Percentiles rank a stretch among this genome's conserved stretches.
These are phyloP conservation scores for Plebejus argus DNA, from an alignment of 2,888 invertebrate species.

Conservation along the genomic window DNA sequence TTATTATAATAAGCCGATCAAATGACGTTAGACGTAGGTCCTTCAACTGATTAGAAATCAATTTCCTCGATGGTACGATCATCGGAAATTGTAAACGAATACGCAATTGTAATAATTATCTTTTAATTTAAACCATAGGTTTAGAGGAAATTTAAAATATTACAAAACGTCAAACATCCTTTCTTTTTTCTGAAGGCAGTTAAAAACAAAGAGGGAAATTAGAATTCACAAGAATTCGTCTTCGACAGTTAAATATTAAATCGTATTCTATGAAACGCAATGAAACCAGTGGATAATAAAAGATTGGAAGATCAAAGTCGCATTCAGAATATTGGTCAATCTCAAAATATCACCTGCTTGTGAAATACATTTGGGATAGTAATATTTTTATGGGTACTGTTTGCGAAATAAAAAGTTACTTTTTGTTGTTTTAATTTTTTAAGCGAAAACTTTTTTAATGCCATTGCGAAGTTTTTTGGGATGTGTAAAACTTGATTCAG, in stretches of 20 bases:
- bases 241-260: conserved; percentile 3
- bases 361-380: conserved; percentile 20
- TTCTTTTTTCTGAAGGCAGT: too few relatives aligned
- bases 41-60: too few relatives aligned
- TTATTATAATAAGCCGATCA: too few relatives aligned
- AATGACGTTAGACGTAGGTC: too few relatives aligned
- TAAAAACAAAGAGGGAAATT: background rate
- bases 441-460: background rate
- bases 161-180: too few relatives aligned
- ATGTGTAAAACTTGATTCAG: too few relatives aligned
- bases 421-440: background rate
- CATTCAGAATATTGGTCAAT: conserved; percentile 42
- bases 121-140: too few relatives aligned
- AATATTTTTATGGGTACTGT: conserved; percentile 27
- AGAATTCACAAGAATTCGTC: background rate
- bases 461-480: too few relatives aligned
- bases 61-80: too few relatives aligned
- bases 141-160: too few relatives aligned
- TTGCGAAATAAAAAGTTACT: background rate
- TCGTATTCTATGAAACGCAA: conserved; percentile 10
- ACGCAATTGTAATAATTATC: too few relatives aligned
- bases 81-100: too few relatives aligned
- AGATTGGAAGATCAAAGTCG: conserved; percentile 43
- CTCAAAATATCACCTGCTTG: conserved; percentile 42
- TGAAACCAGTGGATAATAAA: conserved; percentile 38